Conservation (phyloP, 2,797 vertebrate genomes). For the Ctenosaura bakeri region DNA sequence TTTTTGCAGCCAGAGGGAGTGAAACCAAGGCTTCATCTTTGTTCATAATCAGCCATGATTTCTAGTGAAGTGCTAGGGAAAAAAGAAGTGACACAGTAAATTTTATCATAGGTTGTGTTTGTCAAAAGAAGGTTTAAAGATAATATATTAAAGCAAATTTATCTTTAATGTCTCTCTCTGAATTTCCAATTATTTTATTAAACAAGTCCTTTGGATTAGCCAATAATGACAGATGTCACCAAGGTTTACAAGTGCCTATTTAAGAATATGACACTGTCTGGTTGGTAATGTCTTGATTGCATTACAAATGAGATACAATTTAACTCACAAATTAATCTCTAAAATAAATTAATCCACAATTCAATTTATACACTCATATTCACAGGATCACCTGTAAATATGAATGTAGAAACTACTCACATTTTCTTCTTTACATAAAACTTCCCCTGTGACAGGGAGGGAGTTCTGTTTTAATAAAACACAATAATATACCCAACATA, state of each 20-base stretch:
- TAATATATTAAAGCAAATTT: neutral
- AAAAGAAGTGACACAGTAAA: neutral
- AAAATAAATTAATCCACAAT: too few species aligned
- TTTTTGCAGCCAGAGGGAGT: conserved; percentile 24
- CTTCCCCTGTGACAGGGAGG: neutral
- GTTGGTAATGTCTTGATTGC: neutral
- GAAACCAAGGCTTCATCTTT: neutral
- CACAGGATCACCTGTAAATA: neutral
- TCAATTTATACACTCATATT: too few species aligned
- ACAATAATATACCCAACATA: neutral
- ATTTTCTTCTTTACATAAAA: too few species aligned
- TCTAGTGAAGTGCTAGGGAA: neutral
- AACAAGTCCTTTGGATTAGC: neutral
- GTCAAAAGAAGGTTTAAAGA: neutral
- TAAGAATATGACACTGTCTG: neutral
- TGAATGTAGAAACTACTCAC: neutral
- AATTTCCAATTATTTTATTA: neutral
- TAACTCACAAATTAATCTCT: neutral
- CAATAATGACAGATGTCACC: neutral
- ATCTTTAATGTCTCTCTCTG: neutral
- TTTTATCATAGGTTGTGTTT: neutral
- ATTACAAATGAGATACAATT: neutral
- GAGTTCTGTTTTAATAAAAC: neutral
- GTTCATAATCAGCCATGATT: conserved; percentile 20
- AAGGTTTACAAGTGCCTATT: neutral